A percentile compares a stretch with the other conserved stretches of the same genome.
These are phyloP conservation scores for Panurus biarmicus DNA, from an alignment of 2,113 vertebrate species.

Conservation along the genomic window DNA sequence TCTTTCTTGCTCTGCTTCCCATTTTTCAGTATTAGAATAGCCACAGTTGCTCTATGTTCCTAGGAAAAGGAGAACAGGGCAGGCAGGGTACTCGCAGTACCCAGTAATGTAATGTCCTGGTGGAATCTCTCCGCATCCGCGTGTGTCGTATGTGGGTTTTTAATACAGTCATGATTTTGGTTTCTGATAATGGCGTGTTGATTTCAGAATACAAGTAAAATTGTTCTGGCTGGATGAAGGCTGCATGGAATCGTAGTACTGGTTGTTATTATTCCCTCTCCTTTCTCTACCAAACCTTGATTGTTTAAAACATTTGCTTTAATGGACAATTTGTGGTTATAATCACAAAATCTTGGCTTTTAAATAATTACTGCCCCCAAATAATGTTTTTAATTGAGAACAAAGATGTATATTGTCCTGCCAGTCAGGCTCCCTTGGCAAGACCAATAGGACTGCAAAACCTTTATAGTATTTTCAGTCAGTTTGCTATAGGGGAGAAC, in stretches of 20 bases:
- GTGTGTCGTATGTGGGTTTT: neutral
- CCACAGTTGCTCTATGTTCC: neutral
- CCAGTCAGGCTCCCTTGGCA: neutral
- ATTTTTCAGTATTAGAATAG: neutral
- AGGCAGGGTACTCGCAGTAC: neutral
- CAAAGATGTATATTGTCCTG: constrained; percentile 1
- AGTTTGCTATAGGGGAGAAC: neutral
- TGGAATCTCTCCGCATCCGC: neutral
- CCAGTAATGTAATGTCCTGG: neutral
- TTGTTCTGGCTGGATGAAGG: neutral
- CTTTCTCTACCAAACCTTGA: neutral
- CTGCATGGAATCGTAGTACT: neutral
- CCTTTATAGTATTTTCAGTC: neutral
- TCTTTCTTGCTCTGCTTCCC: neutral
- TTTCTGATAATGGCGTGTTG: neutral
- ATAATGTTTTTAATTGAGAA: constrained; percentile 20
- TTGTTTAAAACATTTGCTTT: neutral
- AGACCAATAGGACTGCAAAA: neutral
- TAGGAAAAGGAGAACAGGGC: neutral
- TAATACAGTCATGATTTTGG: neutral
- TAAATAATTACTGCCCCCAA: neutral
- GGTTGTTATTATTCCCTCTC: neutral
- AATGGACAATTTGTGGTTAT: neutral
- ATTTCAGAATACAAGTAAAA: neutral
- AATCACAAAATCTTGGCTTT: constrained; percentile 6